These are phyloP conservation scores for Varanus salvator DNA, from an alignment of 2,113 vertebrate genomes.

Conservation along the genomic window DNA sequence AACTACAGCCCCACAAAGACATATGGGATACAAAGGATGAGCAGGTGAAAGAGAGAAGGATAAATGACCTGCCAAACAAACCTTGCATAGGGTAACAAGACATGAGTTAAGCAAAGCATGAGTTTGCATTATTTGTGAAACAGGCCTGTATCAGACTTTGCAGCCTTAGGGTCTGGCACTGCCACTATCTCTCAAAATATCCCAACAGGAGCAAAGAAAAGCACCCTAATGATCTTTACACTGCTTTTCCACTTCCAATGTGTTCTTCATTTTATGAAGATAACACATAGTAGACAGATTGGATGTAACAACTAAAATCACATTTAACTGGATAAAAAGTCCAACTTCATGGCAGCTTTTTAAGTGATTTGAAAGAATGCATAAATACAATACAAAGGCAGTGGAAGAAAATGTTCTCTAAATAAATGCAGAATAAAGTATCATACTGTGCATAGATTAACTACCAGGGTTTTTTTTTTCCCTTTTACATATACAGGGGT, in stretches of 20 bases:
- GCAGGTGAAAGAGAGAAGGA: too few relatives aligned
- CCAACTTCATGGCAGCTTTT: background rate
- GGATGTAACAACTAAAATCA: rapidly evolving
- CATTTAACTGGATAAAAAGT: constrained; percentile 17
- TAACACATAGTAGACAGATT: rapidly evolving
- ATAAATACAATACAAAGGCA: background rate
- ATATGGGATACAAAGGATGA: too few relatives aligned
- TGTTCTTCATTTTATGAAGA: background rate
- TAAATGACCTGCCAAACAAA: too few relatives aligned
- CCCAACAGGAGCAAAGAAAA: background rate
- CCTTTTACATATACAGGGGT: background rate
- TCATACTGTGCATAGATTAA: background rate
- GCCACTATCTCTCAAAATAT: background rate
- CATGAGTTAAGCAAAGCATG: too few relatives aligned
- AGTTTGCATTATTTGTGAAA: too few relatives aligned
- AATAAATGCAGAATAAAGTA: background rate
- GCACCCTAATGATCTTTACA: rapidly evolving
- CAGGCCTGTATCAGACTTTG: background rate
- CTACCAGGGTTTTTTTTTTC: background rate
- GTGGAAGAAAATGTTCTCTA: background rate
- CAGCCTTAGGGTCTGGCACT: background rate
- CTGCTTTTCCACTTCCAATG: rapidly evolving
- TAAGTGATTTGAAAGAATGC: background rate
- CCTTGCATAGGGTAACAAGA: too few relatives aligned
- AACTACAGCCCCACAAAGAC: too few relatives aligned